Evolutionary conservation across 2,888 invertebrate genomes (phyloP).

Genomic region (Cantharis rustica): DNA sequence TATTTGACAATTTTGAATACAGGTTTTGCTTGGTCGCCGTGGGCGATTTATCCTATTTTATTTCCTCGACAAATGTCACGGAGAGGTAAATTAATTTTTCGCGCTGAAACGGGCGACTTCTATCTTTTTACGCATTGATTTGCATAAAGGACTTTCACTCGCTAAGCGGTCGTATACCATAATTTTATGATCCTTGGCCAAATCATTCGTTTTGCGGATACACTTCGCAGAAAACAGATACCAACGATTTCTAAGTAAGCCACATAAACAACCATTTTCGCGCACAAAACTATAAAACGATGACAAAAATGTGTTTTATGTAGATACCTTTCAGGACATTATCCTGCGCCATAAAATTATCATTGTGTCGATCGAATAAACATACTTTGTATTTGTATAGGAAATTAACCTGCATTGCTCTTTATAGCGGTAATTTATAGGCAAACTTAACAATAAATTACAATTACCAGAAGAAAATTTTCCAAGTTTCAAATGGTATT

Average conservation of each 20-base stretch:
- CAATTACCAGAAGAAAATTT: background rate
- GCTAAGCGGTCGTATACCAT: background rate
- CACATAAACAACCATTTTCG: slow-evolving; percentile 22
- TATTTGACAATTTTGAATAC: background rate
- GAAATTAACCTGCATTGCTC: background rate
- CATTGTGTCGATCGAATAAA: slow-evolving; percentile 30
- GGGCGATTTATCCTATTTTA: background rate
- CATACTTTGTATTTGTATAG: slow-evolving; percentile 29
- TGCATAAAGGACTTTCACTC: background rate
- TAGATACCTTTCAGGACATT: slow-evolving; percentile 28
- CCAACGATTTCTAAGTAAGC: slow-evolving; percentile 20
- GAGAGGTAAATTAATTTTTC: background rate
- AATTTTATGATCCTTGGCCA: background rate
- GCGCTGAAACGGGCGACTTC: background rate
- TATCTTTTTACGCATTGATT: background rate
- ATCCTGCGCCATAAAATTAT: slow-evolving; percentile 33
- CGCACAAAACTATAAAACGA: slow-evolving; percentile 24
- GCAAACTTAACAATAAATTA: background rate
- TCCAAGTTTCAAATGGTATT: background rate
- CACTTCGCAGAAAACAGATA: slow-evolving; percentile 20
- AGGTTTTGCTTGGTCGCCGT: background rate
- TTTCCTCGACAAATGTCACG: background rate
- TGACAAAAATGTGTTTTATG: slow-evolving; percentile 30
- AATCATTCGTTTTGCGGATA: slow-evolving; percentile 17
- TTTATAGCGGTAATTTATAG: background rate